Evolutionary conservation across 2,888 invertebrate genomes (phyloP).

Genomic region (Amiota communis): DNA sequence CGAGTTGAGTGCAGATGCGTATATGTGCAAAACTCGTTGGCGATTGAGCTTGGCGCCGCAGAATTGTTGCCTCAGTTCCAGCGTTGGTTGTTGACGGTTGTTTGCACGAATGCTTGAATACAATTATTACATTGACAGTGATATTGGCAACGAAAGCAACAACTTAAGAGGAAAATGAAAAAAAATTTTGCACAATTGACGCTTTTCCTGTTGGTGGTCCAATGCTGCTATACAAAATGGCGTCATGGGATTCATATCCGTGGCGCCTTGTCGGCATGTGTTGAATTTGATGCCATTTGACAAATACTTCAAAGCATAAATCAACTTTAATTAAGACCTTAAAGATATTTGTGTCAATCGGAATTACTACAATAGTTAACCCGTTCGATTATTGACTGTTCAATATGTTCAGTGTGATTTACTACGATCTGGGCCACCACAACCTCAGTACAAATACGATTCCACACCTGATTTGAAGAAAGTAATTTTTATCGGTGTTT

Average conservation of each 20-base stretch:
- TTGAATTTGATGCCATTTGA: neutral
- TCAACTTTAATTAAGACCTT: conserved; percentile 14
- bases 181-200: neutral
- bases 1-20: neutral
- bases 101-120: conserved; percentile 23
- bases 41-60: conserved; percentile 23
- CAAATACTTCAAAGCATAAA: neutral
- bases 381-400: too few species aligned
- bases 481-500: too few species aligned
- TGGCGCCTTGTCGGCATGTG: neutral
- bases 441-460: too few species aligned
- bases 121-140: conserved; percentile 28
- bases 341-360: neutral
- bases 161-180: neutral
- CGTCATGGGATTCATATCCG: neutral
- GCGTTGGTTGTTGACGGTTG: conserved; percentile 10
- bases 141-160: conserved; percentile 13
- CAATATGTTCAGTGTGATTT: too few species aligned
- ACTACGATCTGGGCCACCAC: too few species aligned
- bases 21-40: too few species aligned
- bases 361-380: too few species aligned
- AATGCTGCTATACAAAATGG: neutral
- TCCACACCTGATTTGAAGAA: too few species aligned
- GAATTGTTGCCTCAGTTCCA: neutral
- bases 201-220: conserved; percentile 18